Base-by-base conservation (phyloP, 2,797 vertebrate species). In the Toxotes lorentzi region DNA sequence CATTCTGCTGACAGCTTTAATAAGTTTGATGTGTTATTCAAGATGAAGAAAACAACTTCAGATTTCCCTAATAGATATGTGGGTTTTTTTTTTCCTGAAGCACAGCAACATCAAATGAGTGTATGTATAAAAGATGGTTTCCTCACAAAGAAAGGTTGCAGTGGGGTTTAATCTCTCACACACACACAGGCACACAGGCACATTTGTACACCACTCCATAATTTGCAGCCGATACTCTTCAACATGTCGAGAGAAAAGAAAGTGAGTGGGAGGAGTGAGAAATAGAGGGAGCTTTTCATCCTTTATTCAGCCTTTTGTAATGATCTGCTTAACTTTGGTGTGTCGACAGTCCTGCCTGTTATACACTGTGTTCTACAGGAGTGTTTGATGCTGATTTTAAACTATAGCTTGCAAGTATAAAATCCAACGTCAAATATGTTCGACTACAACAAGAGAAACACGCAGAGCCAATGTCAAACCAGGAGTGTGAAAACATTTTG, bases 241-340 rank as follows among this genome's bases (percentile, higher is more conserved):
- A 75, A 19, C 48, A 66, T 8, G 21, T 59, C 54, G 41, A 70
- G 53, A 69, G 23, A 65, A 23, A 47, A 67, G 47, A 63, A 45
- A 59, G 69, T 58, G 75, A 74, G 82, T 70, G 63, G 68, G 79
- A 53, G 70, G 66, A 79, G 61, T 47, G 61, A 51, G 23, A 73
- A 74, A 83, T 65, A 63, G 11, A 34, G 23, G 45, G 47, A 76
- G 70, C 80, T 67, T 77, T 79, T 53, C 51, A 66, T 68, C 35
- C 60, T 67, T 65, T 65, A 84, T 63, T 50, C 66, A 53, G 63
- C 43, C 59, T 54, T 70, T 79, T 84, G 70, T 73, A 82, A 83
- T 76, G 68, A 81, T 77, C 72, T 54, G 47, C 59, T 64, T 57
- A 50, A 61, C 47, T 69, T 41, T 40, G n/a, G 40, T 45, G 56